These are phyloP conservation scores for Monochamus saltuarius DNA, from an alignment of 1,140 invertebrate genomes.

Conservation along the genomic window DNA sequence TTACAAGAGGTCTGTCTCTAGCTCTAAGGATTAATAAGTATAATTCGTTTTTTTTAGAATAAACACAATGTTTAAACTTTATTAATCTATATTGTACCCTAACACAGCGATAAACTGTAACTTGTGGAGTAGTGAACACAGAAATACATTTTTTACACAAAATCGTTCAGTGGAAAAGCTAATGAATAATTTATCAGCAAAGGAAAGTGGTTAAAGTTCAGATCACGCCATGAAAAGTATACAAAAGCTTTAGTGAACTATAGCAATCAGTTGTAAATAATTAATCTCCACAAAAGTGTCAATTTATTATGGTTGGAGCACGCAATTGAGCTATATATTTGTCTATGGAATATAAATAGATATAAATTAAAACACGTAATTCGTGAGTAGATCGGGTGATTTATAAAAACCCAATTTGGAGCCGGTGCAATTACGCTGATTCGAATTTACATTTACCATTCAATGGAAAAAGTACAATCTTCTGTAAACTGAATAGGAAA, in stretches of 20 bases:
- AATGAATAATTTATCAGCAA: conserved; percentile 14
- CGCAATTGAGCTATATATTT: conserved; percentile 23
- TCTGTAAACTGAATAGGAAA: not conserved
- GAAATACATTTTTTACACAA: conserved; percentile 13
- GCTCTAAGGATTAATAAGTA: too few species aligned
- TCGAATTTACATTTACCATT: not conserved
- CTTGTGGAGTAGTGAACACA: conserved; percentile 7
- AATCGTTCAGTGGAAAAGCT: not conserved
- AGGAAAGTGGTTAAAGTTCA: conserved; percentile 22
- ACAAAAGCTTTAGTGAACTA: too few species aligned
- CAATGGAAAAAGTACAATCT: not conserved
- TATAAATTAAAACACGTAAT: conserved; percentile 21
- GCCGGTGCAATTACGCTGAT: conserved; percentile 13
- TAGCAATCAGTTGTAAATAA: too few species aligned
- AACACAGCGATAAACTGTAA: too few species aligned
- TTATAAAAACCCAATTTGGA: conserved; percentile 4
- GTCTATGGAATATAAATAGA: conserved; percentile 27
- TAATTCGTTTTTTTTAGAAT: too few species aligned
- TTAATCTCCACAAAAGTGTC: conserved; percentile 16
- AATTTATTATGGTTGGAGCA: conserved; percentile 27
- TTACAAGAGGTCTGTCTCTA: too few species aligned
- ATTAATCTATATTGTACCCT: too few species aligned
- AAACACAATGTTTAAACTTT: too few species aligned
- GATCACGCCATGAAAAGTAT: conserved; percentile 9
- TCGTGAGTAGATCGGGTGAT: conserved; percentile 6